A percentile compares a stretch with the other conserved stretches of the same genome.
These are phyloP conservation scores for Drosophila ercepeae DNA, from an alignment of 1,140 invertebrate species.

Conservation along the genomic window DNA sequence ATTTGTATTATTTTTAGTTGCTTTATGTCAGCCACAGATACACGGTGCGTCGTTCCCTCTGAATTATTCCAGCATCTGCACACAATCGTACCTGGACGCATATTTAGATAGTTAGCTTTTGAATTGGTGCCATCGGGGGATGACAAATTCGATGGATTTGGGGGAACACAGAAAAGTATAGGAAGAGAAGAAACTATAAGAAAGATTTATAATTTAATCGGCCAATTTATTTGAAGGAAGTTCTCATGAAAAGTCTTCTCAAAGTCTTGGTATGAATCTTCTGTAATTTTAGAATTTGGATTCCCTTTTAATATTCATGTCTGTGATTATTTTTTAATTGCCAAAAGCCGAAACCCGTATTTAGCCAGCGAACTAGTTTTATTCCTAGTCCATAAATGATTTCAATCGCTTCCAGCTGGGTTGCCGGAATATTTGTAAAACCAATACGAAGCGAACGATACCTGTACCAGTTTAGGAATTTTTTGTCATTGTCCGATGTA, in stretches of 20 bases:
- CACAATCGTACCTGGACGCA: slow-evolving; percentile 23
- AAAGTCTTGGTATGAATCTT: background rate
- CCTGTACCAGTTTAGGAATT: slow-evolving; percentile 41
- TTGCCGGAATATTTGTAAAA: slow-evolving; percentile 31
- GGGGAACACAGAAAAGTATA: background rate
- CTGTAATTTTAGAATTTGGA: background rate
- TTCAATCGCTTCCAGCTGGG: slow-evolving; percentile 22
- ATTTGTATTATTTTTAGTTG: slow-evolving; percentile 83
- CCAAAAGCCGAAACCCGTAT: slow-evolving; percentile 11
- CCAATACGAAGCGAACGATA: slow-evolving; percentile 15
- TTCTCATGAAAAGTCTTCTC: too few relatives aligned
- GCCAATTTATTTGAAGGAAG: background rate
- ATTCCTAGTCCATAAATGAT: slow-evolving; percentile 24
- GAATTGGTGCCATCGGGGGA: slow-evolving; percentile 9
- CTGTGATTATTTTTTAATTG: slow-evolving; percentile 12
- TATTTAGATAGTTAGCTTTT: slow-evolving; percentile 41
- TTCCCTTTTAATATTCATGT: slow-evolving; percentile 5
- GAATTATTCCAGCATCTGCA: slow-evolving; percentile 6
- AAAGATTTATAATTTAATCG: background rate
- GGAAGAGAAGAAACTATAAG: background rate
- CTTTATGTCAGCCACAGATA: slow-evolving; percentile 71
- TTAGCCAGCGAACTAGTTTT: slow-evolving; percentile 29
- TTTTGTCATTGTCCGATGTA: slow-evolving; percentile 31
- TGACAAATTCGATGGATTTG: slow-evolving; percentile 27
- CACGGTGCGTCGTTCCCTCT: slow-evolving; percentile 7